phyloP scores from a whole-genome alignment of 2,113 vertebrate genomes.

The Aythya baeri region DNA sequence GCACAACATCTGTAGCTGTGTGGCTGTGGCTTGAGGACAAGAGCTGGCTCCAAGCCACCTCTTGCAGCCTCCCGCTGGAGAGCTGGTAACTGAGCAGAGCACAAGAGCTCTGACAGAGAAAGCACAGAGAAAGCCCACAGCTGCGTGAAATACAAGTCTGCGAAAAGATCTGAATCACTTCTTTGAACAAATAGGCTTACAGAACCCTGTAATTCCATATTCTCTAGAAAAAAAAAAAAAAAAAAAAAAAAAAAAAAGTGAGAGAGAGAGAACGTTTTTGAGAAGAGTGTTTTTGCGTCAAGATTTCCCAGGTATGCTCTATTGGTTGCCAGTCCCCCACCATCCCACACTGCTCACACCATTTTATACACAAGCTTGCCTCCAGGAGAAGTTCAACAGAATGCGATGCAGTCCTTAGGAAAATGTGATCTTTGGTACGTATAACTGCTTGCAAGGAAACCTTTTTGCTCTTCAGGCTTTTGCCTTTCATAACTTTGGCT shows the following conservation, averaged over 20 bases:
- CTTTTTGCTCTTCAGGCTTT: background rate
- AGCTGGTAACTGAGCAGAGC: background rate
- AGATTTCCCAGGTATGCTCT: background rate
- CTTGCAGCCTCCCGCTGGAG: background rate
- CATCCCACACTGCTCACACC: background rate
- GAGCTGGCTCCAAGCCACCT: background rate
- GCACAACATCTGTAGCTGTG: background rate
- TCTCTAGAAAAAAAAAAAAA: background rate
- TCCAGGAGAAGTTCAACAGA: background rate
- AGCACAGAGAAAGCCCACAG: background rate
- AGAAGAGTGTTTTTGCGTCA: background rate
- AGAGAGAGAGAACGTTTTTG: background rate
- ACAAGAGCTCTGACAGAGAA: background rate
- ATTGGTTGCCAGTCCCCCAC: background rate
- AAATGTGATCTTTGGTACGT: background rate
- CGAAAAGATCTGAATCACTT: background rate
- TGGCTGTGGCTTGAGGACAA: background rate
- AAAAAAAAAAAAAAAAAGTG: accelerated
- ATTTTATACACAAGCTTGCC: background rate
- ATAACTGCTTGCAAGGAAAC: background rate
- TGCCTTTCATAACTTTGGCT: background rate
- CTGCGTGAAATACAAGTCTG: background rate
- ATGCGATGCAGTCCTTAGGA: background rate
- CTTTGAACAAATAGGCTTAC: background rate
- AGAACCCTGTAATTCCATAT: background rate